phyloP scores from a whole-genome alignment of 2,888 invertebrate genomes.

The Cantharis flavilabris region DNA sequence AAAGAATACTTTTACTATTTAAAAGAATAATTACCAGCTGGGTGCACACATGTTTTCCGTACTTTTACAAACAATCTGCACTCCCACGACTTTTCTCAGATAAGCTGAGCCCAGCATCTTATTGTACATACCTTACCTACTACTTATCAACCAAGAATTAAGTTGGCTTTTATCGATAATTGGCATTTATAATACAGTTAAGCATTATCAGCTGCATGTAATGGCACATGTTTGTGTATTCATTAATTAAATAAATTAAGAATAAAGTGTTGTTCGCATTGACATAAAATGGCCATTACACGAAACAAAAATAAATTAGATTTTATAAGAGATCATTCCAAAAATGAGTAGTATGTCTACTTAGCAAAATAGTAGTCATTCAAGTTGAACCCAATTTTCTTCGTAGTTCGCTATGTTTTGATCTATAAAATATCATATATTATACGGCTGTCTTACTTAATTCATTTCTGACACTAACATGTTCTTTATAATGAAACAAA shows the following conservation, averaged over 20 bases:
- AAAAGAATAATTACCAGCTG: conserved; percentile 6
- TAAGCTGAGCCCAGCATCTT: neutral
- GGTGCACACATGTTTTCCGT: conserved; percentile 8
- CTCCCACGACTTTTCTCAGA: conserved; percentile 6
- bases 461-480: neutral
- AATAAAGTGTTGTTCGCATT: neutral
- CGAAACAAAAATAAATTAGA: neutral
- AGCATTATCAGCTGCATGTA: neutral
- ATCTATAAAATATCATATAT: neutral
- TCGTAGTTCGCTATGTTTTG: neutral
- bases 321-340: too few species aligned
- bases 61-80: conserved; percentile 2
- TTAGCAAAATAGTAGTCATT: neutral
- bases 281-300: neutral
- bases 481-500: neutral
- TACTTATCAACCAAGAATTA: neutral
- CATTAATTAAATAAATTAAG: neutral
- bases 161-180: neutral
- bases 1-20: neutral
- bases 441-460: neutral
- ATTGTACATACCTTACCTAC: neutral
- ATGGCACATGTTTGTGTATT: neutral
- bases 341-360: neutral
- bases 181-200: neutral
- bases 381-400: neutral